phyloP scores from a whole-genome alignment of 2,888 invertebrate species.

The Perizoma affinitatum region DNA sequence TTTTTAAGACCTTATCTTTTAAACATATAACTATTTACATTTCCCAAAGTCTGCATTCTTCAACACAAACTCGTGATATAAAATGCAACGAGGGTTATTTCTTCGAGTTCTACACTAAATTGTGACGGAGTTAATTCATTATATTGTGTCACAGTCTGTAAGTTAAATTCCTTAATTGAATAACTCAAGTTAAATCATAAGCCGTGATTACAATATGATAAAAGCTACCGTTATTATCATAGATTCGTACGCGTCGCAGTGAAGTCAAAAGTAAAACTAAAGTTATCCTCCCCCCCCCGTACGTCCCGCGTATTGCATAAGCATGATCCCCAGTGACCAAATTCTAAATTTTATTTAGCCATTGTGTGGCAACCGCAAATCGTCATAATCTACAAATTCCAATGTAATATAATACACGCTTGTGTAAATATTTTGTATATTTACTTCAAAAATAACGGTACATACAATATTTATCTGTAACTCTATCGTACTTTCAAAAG shows the following conservation, averaged over 20 bases:
- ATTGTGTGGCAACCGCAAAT: slow-evolving; percentile 48
- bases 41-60: slow-evolving; percentile 79
- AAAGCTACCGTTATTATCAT: slow-evolving; percentile 74
- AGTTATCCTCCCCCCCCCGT: slow-evolving; percentile 77
- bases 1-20: slow-evolving; percentile 79
- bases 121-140: slow-evolving; percentile 81
- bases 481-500: slow-evolving; percentile 76
- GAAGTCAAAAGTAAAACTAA: slow-evolving; percentile 72
- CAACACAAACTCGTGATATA: slow-evolving; percentile 80
- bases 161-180: slow-evolving; percentile 69
- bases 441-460: slow-evolving; percentile 85
- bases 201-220: slow-evolving; percentile 79
- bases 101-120: slow-evolving; percentile 75
- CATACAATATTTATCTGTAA: slow-evolving; percentile 83
- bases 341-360: slow-evolving; percentile 43
- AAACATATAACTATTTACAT: slow-evolving; percentile 84
- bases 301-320: slow-evolving; percentile 53
- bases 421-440: slow-evolving; percentile 84
- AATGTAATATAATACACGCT: slow-evolving; percentile 81
- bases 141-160: slow-evolving; percentile 75
- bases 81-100: slow-evolving; percentile 82
- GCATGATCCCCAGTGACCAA: slow-evolving; percentile 47
- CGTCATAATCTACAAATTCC: slow-evolving; percentile 41
- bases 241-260: slow-evolving; percentile 70
- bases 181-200: slow-evolving; percentile 74